Evolutionary conservation across 2,888 invertebrate species (phyloP).

Genomic region (Onthophagus sagittarius): DNA sequence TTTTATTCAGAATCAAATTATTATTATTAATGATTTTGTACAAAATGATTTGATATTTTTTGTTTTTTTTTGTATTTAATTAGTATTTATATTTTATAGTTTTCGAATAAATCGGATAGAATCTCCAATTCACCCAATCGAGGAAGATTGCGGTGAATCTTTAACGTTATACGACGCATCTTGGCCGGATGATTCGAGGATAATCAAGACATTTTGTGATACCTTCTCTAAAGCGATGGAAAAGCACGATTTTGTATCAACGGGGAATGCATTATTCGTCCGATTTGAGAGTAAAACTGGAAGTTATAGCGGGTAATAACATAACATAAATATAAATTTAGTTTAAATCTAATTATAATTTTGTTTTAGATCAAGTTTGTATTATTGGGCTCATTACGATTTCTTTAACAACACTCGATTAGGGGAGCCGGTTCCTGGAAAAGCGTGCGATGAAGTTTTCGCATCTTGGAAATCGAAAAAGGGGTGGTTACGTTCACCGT

Average conservation of each 20-base stretch:
- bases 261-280: slow-evolving; percentile 81
- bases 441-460: slow-evolving; percentile 84
- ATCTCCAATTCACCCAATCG: slow-evolving; percentile 80
- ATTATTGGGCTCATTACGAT: slow-evolving; percentile 93
- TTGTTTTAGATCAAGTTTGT: slow-evolving; percentile 71
- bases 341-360: background rate
- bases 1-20: no score
- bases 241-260: slow-evolving; percentile 88
- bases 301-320: slow-evolving; percentile 73
- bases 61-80: no score
- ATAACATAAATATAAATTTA: background rate
- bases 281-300: slow-evolving; percentile 89
- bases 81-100: slow-evolving; percentile 54
- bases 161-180: slow-evolving; percentile 85
- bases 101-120: slow-evolving; percentile 86
- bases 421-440: slow-evolving; percentile 76
- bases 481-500: slow-evolving; percentile 75
- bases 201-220: slow-evolving; percentile 92
- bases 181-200: slow-evolving; percentile 82
- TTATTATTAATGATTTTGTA: no score
- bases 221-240: slow-evolving; percentile 91
- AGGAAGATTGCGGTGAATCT: slow-evolving; percentile 87
- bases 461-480: slow-evolving; percentile 77
- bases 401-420: slow-evolving; percentile 88
- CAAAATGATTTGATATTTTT: no score